Conservation (phyloP, 1,140 invertebrate genomes). For the Macrocentrus cingulum region DNA sequence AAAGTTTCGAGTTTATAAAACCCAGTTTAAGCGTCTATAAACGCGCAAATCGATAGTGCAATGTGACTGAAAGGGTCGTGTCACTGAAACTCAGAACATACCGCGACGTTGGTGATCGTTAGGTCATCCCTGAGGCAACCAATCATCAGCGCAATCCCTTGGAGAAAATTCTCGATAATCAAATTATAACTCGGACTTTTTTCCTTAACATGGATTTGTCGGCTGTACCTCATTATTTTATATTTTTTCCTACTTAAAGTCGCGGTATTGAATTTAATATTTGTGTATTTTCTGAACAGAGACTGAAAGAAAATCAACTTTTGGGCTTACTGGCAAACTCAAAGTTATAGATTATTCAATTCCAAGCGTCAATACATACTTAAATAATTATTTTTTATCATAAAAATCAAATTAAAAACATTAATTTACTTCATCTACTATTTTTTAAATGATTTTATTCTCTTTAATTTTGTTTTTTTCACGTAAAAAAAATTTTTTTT, state of each 20-base stretch:
- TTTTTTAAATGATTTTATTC: too few relatives aligned
- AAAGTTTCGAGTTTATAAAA: background rate
- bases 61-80: background rate
- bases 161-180: constrained; percentile 6
- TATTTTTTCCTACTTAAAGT: background rate
- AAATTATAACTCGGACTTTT: background rate
- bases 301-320: background rate
- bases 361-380: background rate
- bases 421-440: too few relatives aligned
- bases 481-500: too few relatives aligned
- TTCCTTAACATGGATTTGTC: background rate
- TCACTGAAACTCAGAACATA: background rate
- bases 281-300: background rate
- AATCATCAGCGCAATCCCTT: background rate
- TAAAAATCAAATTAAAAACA: too few relatives aligned
- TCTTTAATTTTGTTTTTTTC: too few relatives aligned
- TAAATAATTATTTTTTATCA: too few relatives aligned
- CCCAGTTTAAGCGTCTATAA: background rate
- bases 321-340: too few relatives aligned
- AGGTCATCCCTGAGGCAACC: constrained; percentile 3
- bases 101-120: constrained; percentile 6
- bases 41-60: background rate
- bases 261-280: background rate
- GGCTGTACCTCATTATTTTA: background rate
- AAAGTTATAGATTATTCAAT: constrained; percentile 7